phyloP scores from a whole-genome alignment of 2,113 vertebrate species.

The Aegotheles bennettii region DNA sequence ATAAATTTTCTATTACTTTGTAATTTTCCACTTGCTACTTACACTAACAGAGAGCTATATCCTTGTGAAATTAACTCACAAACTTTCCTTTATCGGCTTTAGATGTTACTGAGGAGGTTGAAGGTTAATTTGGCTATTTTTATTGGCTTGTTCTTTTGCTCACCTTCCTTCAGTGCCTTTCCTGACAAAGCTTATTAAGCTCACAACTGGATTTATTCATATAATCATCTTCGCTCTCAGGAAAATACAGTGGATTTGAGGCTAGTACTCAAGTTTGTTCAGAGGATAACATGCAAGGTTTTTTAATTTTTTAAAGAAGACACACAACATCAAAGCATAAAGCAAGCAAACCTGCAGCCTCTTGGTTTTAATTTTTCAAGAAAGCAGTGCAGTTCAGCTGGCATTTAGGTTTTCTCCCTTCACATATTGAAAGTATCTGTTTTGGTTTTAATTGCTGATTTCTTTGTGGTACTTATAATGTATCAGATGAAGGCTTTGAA shows the following conservation, averaged over 20 bases:
- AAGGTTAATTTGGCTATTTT: conserved; percentile 36
- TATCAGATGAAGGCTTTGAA: conserved; percentile 50
- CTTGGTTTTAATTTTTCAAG: neutral
- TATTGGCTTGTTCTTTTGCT: neutral
- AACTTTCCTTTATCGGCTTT: neutral
- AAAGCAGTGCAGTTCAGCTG: neutral
- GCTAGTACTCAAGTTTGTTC: neutral
- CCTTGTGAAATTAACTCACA: neutral
- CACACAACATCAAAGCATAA: conserved; percentile 30
- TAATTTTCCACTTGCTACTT: neutral
- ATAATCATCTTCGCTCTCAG: neutral
- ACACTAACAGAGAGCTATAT: neutral
- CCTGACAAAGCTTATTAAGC: conserved; percentile 7
- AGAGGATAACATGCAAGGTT: neutral
- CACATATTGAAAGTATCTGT: neutral
- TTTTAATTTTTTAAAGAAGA: neutral
- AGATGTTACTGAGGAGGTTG: neutral
- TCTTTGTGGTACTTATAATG: conserved; percentile 11
- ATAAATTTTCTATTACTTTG: neutral
- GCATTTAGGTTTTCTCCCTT: neutral
- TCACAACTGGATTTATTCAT: conserved; percentile 2
- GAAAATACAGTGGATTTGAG: conserved; percentile 21
- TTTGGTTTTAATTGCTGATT: conserved; percentile 53
- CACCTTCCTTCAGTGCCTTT: neutral
- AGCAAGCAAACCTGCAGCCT: neutral